phyloP scores from a whole-genome alignment of 2,888 invertebrate species.

The Auanema freiburgensis region DNA sequence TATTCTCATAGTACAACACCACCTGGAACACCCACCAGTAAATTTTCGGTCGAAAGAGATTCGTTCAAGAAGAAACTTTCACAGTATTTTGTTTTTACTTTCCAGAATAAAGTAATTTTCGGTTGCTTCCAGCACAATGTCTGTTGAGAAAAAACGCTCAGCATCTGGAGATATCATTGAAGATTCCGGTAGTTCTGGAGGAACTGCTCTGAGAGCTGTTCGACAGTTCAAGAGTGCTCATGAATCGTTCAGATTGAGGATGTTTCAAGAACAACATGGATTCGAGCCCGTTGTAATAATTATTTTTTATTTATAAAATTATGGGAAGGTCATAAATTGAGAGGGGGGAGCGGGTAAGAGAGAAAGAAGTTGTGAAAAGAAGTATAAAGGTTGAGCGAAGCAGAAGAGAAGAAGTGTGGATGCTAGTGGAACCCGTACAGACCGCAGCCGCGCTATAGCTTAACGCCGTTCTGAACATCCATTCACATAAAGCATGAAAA shows the following conservation, averaged over 20 bases:
- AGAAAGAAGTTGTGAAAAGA: too few relatives aligned
- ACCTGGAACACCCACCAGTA: constrained; percentile 36
- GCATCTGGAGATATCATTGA: constrained; percentile 19
- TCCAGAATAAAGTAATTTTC: background rate
- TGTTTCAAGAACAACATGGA: constrained; percentile 55
- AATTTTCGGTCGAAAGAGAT: constrained; percentile 30
- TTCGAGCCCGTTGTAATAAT: constrained; percentile 44
- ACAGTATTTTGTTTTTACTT: constrained; percentile 8
- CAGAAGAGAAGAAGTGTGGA: background rate
- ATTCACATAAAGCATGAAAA: background rate
- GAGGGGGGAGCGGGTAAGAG: constrained; percentile 7
- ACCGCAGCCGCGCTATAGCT: too few relatives aligned
- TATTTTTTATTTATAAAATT: background rate
- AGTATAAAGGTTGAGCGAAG: background rate
- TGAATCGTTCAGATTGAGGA: constrained; percentile 57
- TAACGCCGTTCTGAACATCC: too few relatives aligned
- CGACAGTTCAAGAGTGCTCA: constrained; percentile 53
- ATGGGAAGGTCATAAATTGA: background rate
- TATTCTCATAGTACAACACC: constrained; percentile 32
- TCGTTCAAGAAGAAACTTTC: constrained; percentile 33
- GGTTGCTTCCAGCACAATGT: constrained; percentile 11
- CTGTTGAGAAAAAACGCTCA: constrained; percentile 23
- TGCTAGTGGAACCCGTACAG: too few relatives aligned
- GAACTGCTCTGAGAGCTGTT: constrained; percentile 21
- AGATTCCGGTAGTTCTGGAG: constrained; percentile 26